These are phyloP conservation scores for Coptodon bakossiorum DNA, from an alignment of 2,113 vertebrate species.

Conservation along the genomic window DNA sequence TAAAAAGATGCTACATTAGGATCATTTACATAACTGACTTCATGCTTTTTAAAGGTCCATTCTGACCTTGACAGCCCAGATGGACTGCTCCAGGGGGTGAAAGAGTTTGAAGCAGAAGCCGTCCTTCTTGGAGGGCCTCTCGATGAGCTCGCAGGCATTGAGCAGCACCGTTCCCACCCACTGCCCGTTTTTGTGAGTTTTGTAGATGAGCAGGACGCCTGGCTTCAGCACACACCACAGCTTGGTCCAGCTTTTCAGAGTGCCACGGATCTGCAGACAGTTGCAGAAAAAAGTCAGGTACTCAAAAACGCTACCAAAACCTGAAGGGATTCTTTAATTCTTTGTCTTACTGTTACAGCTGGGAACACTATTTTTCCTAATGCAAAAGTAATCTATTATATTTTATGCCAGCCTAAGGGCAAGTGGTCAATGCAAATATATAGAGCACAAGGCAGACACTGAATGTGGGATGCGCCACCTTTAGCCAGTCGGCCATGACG, in stretches of 20 bases:
- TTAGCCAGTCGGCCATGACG: conserved; percentile 98
- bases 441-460: not conserved
- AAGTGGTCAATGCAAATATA: not conserved
- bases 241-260: conserved; percentile 98
- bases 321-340: not conserved
- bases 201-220: conserved; percentile 94
- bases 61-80: conserved; percentile 97
- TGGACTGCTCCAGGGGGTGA: conserved; percentile 96
- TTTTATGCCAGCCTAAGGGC: not conserved
- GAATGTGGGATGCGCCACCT: conserved; percentile 68
- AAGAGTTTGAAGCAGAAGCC: conserved; percentile 99
- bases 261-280: conserved; percentile 86
- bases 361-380: not conserved
- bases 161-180: conserved; percentile 99
- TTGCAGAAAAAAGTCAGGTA: not conserved
- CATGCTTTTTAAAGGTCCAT: not conserved
- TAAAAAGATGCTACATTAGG: not conserved
- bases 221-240: conserved; percentile 98
- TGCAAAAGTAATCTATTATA: not conserved
- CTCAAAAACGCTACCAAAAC: not conserved
- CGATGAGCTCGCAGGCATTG: conserved; percentile 97
- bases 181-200: conserved; percentile 94
- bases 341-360: not conserved
- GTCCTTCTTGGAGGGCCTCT: conserved; percentile 97
- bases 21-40: not conserved